Evolutionary conservation across 2,113 vertebrate species (phyloP), one percentile per base, ranked within the genome.

Genomic region (Malurus alboscapulatus): DNA sequence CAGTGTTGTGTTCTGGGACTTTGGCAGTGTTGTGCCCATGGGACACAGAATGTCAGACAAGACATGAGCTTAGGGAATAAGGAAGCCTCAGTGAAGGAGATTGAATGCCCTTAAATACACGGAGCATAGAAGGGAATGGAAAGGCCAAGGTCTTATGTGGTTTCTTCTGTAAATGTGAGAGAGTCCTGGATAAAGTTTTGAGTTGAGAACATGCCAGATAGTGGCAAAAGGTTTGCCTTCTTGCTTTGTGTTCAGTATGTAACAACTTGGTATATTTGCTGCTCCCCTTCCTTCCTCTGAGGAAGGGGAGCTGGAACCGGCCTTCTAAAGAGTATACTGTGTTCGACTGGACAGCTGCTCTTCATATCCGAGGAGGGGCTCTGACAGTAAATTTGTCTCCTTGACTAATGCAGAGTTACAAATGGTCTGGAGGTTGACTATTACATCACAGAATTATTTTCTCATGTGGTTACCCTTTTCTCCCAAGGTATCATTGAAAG

Each of bases 401-500:
- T 61, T 3, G 6, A 71, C 40, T 42, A 42, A 17, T 25, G 17
- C 29, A 45, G 42, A 83, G 58, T 2, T 0, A 36, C 4, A 3
- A 19, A 30, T 36, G 34, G 30, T 83, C 44, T 58, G 17, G 53
- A 72, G 30, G 25, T 17, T 53, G 45, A 36, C 27, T 62, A 5
- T 63, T 55, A 26, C 8, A 29, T 32, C 87, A n/a, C 51, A 62
- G 78, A 75, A 26, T 84, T 48, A 68, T 71, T 79, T 96, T 55
- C 48, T 92, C 42, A 93, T 53, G 7, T n/a, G 11, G 4, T 62
- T 86, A 10, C 11, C 13, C 26, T 71, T 92, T 92, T 73, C 74
- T n/a, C 65, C 84, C 61, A 96, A 99, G 99, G 98, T 88, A 99
- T 99, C 94, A 99, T 99, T 59, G 97, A 99, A 96, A 98, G 98